Conservation (phyloP, 2,888 invertebrate species). For the Ceraclea dissimilis region DNA sequence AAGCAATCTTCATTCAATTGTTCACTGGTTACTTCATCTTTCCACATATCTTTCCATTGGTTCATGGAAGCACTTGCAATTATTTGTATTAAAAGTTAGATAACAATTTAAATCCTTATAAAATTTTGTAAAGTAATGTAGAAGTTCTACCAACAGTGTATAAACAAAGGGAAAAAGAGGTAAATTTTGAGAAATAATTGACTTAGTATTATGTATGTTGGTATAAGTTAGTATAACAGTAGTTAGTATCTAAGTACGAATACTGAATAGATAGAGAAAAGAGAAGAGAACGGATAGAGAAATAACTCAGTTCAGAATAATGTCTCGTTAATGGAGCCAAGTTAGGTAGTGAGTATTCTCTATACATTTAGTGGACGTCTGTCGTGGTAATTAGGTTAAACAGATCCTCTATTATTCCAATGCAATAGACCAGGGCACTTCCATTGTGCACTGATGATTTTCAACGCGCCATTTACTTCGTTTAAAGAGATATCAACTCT, state of each 20-base stretch:
- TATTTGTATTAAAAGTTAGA: too few species aligned
- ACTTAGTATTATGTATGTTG: too few species aligned
- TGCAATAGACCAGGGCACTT: conserved; percentile 10
- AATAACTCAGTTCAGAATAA: conserved; percentile 19
- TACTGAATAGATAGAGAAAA: background rate
- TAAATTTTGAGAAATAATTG: too few species aligned
- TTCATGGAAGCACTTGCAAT: too few species aligned
- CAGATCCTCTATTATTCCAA: conserved; percentile 22
- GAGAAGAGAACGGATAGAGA: background rate
- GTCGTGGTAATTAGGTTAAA: conserved; percentile 25
- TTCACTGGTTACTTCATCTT: too few species aligned
- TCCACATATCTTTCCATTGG: too few species aligned
- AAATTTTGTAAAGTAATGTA: too few species aligned
- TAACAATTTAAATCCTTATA: too few species aligned
- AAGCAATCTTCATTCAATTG: too few species aligned
- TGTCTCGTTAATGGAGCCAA: conserved; percentile 22
- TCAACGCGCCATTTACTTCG: conserved; percentile 3
- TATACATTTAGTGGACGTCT: conserved; percentile 9
- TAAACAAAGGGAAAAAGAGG: too few species aligned
- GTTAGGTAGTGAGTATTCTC: background rate
- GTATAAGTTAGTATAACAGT: too few species aligned
- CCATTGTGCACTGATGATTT: conserved; percentile 12
- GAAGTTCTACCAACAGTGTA: too few species aligned
- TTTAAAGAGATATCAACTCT: background rate
- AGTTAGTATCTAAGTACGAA: background rate